Base-by-base conservation (phyloP, 1,140 invertebrate species). In the Panagrolaimus sp. region DNA sequence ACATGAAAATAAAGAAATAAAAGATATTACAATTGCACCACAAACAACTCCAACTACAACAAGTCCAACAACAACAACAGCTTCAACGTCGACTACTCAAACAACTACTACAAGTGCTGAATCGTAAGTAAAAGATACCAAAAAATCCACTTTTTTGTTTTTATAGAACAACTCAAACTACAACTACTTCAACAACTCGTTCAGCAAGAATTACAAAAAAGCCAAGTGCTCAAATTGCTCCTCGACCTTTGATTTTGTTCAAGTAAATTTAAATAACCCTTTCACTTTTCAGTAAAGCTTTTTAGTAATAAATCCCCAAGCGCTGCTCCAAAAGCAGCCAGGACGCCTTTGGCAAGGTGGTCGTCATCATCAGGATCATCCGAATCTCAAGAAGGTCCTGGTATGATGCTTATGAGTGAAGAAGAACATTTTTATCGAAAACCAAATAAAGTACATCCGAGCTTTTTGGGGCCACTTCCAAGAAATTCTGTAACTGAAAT, bases 381-480 rank as follows among this genome's bases (percentile, higher is more conserved):
- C 7, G 31, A 57, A 27, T 48, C 48, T 14, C 31, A 16, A n/a
- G 66, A 67, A 67, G 66, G 66, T 25, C 66, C 66, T 2, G 66
- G 66, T 38, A 67, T 67, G 8, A 57, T 57, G 51, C 42, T 67
- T 13, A 57, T 67, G 43, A 46, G 31, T 1, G 57, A 67, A 25
- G 48, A 48, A 20, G 66, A 67, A 14, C 25, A n/a, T 42, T 43
- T 57, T 31, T 57, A 48, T 25, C 67, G 61, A 7, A 46, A 47
- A 13, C 67, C 67, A 8, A 66, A 42, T 20, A 69, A 65, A 20
- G 63, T 69, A 0, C 43, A 69, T 38, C 63, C 67, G 0, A 66
- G 44, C 14, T 69, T 69, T 13, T 44, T 66, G 14, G 31, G 67
- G 4, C 67, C 67, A 63, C 67, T 69, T 7, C 43, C 67, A n/a